A percentile compares a stretch with the other conserved stretches of the same genome.
Evolutionary conservation across 1,140 invertebrate genomes (phyloP).

Genomic region (Bombus polaris): DNA sequence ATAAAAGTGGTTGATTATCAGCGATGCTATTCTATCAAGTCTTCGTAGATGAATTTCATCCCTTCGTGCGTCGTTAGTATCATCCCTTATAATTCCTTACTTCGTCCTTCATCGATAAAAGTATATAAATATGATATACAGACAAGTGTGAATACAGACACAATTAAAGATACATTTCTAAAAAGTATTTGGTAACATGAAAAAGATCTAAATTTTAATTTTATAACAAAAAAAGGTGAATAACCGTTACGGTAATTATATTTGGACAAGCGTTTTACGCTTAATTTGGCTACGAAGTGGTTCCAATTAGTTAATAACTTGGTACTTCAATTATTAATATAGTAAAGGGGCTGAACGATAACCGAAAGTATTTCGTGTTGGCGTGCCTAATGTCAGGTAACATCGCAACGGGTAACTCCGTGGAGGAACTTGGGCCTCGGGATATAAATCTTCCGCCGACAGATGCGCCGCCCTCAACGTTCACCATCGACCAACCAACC

Average conservation of each 20-base stretch:
- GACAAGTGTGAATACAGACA: no score
- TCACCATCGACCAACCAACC: slow-evolving; percentile 76
- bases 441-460: slow-evolving; percentile 79
- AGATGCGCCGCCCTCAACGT: slow-evolving; percentile 77
- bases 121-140: background rate
- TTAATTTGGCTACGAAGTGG: no score
- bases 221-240: background rate
- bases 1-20: slow-evolving; percentile 25
- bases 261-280: background rate
- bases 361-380: slow-evolving; percentile 48
- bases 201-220: background rate
- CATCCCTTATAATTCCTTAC: background rate
- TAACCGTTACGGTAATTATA: background rate
- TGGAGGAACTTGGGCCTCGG: slow-evolving; percentile 68
- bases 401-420: slow-evolving; percentile 45
- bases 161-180: no score
- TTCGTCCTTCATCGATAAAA: background rate
- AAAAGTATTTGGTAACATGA: no score
- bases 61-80: background rate
- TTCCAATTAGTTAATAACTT: background rate
- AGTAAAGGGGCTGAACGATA: slow-evolving; percentile 17
- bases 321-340: background rate
- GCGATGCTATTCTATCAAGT: background rate
- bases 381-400: slow-evolving; percentile 53
- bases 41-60: background rate